Evolutionary conservation across 23 tunicate genomes (phyloP).

Genomic region (Aplidium turbinatum): DNA sequence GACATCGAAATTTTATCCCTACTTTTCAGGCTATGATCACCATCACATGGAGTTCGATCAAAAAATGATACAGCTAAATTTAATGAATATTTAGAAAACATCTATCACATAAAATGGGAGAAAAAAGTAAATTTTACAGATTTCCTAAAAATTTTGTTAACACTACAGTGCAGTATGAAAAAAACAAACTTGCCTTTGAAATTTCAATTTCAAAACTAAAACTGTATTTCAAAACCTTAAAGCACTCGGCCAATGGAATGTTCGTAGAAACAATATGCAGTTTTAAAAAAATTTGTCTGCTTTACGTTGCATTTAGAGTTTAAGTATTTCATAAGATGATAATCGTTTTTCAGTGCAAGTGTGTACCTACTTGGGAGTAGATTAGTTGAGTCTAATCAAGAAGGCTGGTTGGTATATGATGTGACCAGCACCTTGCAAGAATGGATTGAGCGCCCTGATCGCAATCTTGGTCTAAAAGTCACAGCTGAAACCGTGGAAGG

Average conservation of each 20-base stretch:
- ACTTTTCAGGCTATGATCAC: too few relatives aligned
- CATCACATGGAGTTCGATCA: too few relatives aligned
- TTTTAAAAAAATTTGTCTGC: not conserved
- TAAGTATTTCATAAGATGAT: too few relatives aligned
- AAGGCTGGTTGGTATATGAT: conserved; percentile 86
- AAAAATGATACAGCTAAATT: too few relatives aligned
- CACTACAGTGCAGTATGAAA: too few relatives aligned
- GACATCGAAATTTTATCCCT: too few relatives aligned
- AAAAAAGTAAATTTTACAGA: too few relatives aligned
- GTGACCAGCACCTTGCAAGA: conserved; percentile 52
- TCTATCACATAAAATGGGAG: too few relatives aligned
- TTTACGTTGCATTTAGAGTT: too few relatives aligned
- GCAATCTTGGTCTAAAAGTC: conserved; percentile 70
- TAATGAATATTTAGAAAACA: too few relatives aligned
- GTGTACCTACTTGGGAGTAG: conserved; percentile 56
- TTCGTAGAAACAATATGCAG: not conserved
- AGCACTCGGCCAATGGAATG: not conserved
- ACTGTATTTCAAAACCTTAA: not conserved
- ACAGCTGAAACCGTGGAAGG: conserved; percentile 82
- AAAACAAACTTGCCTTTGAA: too few relatives aligned
- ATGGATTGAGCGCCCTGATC: conserved; percentile 48
- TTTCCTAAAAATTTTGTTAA: too few relatives aligned
- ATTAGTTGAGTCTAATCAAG: conserved; percentile 44
- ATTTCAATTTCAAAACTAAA: not conserved
- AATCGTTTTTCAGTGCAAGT: not conserved